Evolutionary conservation across 2,113 vertebrate genomes (phyloP), one percentile per base, ranked within the genome.

Genomic region (Suricata suricatta): DNA sequence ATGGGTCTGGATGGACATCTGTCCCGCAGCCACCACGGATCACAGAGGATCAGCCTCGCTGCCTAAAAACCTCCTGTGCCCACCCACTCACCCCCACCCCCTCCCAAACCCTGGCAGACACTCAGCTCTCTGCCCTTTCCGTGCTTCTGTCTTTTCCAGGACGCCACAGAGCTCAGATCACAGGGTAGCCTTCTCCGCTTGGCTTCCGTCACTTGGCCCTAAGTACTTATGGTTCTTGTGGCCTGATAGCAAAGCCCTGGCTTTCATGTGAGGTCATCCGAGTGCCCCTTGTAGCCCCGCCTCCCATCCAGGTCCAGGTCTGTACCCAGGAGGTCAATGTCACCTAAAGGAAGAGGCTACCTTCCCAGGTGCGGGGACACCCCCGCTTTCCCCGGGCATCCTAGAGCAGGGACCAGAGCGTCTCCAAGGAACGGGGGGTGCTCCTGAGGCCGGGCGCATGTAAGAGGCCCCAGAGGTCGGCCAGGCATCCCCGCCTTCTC

Each of bases 151-250:
- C 72, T 52, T 33, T 16, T 33, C 57, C 5, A 10, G 23, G 54
- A 21, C 0, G 2, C 52, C 54, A 50, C 50, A 3, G 35, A 15
- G 29, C 7, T 76, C 41, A 50, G 21, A 13, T 27, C 44, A 25
- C 2, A 4, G 0, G 0, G 0, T 0, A 3, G 85, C 38, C 90
- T 60, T n/a, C 13, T 11, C 71, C 1, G 38, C 11, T 5, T 3
- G 31, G 79, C 50, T 11, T 17, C 38, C 25, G 4, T 41, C 68
- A 8, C 68, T n/a, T 1, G 31, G 21, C 41, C 3, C 6, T 0
- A 0, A 5, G 35, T 27, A 17, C 6, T 35, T 33, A 25, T 1
- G 57, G 14, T 2, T 17, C 41, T 50, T 1, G 0, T 1, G 89
- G 10, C n/a, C 7, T 1, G 64, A 64, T 1, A 9, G 50, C 19